Evolutionary conservation across 1,140 invertebrate species (phyloP).

Genomic region (Diorhabda elongata): DNA sequence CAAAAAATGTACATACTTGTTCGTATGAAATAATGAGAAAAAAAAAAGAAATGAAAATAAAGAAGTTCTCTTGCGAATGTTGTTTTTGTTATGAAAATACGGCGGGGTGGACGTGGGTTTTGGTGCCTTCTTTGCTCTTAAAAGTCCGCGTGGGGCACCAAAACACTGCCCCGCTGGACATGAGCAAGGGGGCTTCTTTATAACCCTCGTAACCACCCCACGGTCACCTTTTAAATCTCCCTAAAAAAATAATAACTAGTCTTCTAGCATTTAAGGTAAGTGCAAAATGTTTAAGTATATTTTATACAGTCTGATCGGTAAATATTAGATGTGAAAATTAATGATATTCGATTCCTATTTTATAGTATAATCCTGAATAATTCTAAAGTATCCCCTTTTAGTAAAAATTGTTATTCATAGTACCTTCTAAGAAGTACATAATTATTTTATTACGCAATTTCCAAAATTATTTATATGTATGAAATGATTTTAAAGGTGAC

Average conservation of each 20-base stretch:
- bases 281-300: too few relatives aligned
- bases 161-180: conserved; percentile 60
- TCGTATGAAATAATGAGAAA: conserved; percentile 3
- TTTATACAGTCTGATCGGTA: too few relatives aligned
- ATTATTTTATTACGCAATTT: too few relatives aligned
- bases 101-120: conserved; percentile 47
- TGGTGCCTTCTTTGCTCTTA: conserved; percentile 48
- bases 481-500: not conserved
- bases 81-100: conserved; percentile 33
- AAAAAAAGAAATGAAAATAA: conserved; percentile 39
- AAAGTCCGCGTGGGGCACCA: conserved; percentile 58
- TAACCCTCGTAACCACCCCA: conserved; percentile 37
- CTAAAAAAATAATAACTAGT: not conserved
- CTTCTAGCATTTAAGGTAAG: too few relatives aligned
- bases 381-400: too few relatives aligned
- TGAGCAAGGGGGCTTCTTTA: conserved; percentile 49
- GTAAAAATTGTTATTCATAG: too few relatives aligned
- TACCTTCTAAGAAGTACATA: too few relatives aligned
- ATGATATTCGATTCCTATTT: too few relatives aligned
- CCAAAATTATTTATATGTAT: too few relatives aligned
- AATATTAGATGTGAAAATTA: too few relatives aligned
- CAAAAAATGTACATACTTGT: conserved; percentile 32
- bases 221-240: not conserved
- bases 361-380: too few relatives aligned
- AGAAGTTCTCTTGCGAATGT: conserved; percentile 48